A percentile compares a stretch with the other conserved stretches of the same genome.
Evolutionary conservation across 1,140 invertebrate species (phyloP).

Genomic region (Thaumetopoea pityocampa): DNA sequence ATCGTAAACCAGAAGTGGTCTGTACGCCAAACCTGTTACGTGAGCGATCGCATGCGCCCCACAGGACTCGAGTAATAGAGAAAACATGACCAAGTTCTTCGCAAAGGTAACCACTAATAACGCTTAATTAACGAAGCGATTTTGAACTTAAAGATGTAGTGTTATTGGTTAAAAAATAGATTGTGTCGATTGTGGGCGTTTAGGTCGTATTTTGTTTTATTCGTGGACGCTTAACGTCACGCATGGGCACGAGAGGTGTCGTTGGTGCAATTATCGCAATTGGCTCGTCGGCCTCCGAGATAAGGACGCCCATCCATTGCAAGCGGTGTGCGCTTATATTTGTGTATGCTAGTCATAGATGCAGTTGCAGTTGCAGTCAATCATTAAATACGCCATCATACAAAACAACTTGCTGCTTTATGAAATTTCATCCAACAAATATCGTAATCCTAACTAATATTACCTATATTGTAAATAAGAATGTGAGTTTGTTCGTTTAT

Average conservation of each 20-base stretch:
- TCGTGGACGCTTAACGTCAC: slow-evolving; percentile 38
- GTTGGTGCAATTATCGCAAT: slow-evolving; percentile 68
- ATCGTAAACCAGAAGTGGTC: slow-evolving; percentile 68
- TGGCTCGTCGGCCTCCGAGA: slow-evolving; percentile 63
- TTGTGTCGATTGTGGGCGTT: slow-evolving; percentile 8
- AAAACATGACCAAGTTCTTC: slow-evolving; percentile 43
- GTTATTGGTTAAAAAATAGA: slow-evolving; percentile 3
- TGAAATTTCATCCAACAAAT: too few relatives aligned
- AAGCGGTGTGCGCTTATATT: slow-evolving; percentile 19
- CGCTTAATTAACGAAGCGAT: slow-evolving; percentile 16
- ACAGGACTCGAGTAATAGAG: slow-evolving; percentile 42
- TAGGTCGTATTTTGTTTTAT: slow-evolving; percentile 30
- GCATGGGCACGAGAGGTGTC: slow-evolving; percentile 56
- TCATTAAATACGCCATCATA: too few relatives aligned
- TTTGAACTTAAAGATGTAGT: slow-evolving; percentile 20
- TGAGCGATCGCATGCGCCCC: slow-evolving; percentile 53
- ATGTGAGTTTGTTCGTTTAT: too few relatives aligned
- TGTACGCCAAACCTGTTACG: slow-evolving; percentile 59
- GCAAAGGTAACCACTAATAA: slow-evolving; percentile 14
- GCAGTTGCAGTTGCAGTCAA: too few relatives aligned
- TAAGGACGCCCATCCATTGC: slow-evolving; percentile 56
- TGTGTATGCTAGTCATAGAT: slow-evolving; percentile 7
- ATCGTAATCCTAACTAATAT: too few relatives aligned
- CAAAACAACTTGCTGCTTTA: too few relatives aligned
- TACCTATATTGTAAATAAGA: too few relatives aligned